These are phyloP conservation scores for Allophyes oxyacanthae DNA, from an alignment of 2,888 invertebrate species.

Conservation along the genomic window DNA sequence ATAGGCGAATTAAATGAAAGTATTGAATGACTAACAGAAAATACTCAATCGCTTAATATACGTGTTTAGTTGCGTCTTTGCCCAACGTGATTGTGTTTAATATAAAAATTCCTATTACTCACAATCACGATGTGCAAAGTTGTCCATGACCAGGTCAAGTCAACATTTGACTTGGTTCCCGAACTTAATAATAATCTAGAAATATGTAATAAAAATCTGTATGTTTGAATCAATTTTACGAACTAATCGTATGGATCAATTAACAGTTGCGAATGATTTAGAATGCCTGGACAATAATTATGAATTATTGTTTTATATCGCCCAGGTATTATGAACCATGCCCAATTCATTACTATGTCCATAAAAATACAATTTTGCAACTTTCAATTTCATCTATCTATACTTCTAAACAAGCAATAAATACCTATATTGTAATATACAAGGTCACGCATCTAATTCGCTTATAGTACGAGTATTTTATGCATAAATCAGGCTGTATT, in stretches of 20 bases:
- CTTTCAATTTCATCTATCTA: too few relatives aligned
- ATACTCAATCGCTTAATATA: conserved; percentile 41
- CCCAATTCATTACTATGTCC: too few relatives aligned
- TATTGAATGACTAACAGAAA: conserved; percentile 10
- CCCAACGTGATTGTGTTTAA: conserved; percentile 1
- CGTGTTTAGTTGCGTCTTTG: conserved; percentile 5
- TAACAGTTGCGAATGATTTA: neutral
- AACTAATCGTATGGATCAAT: neutral
- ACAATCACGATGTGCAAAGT: too few relatives aligned
- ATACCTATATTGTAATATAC: too few relatives aligned
- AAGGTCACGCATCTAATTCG: conserved; percentile 4
- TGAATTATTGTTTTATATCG: neutral
- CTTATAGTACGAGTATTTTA: conserved; percentile 11
- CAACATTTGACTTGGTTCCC: conserved; percentile 3
- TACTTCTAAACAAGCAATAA: too few relatives aligned
- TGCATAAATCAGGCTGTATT: neutral
- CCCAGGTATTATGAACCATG: neutral
- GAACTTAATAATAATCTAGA: conserved; percentile 5
- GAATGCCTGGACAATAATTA: too few relatives aligned
- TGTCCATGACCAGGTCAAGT: too few relatives aligned
- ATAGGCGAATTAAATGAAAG: conserved; percentile 6
- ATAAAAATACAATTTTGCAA: too few relatives aligned
- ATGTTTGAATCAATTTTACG: neutral
- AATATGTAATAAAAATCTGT: neutral
- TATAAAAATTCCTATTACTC: too few relatives aligned